A percentile compares a stretch with the other conserved stretches of the same genome.
phyloP scores from a whole-genome alignment of 2,888 invertebrate genomes.

The Polietes domitor region DNA sequence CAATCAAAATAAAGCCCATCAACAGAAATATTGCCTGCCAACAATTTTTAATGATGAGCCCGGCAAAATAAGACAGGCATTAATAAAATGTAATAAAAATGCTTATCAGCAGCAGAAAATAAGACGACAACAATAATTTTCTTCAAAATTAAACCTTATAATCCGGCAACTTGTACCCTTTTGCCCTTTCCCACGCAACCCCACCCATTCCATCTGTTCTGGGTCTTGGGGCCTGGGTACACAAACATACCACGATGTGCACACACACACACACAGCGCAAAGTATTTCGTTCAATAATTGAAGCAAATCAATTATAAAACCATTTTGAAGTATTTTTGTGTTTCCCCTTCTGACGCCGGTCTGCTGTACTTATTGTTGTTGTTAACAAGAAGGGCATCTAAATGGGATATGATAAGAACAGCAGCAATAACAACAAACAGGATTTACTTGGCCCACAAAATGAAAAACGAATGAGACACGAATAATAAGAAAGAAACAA shows the following conservation, averaged over 20 bases:
- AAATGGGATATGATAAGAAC: background rate
- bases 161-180: slow-evolving; percentile 36
- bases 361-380: background rate
- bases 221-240: background rate
- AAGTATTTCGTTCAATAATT: slow-evolving; percentile 46
- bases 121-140: slow-evolving; percentile 23
- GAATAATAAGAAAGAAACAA: background rate
- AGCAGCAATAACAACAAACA: slow-evolving; percentile 5
- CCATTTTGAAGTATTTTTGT: slow-evolving; percentile 35
- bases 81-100: slow-evolving; percentile 50
- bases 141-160: slow-evolving; percentile 40
- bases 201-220: background rate
- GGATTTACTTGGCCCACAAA: slow-evolving; percentile 17
- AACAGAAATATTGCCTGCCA: slow-evolving; percentile 26
- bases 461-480: background rate
- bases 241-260: background rate
- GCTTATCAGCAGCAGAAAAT: slow-evolving; percentile 24
- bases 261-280: slow-evolving; percentile 10
- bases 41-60: slow-evolving; percentile 37
- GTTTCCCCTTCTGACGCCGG: background rate
- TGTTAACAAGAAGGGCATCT: slow-evolving; percentile 23
- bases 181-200: background rate
- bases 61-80: slow-evolving; percentile 16
- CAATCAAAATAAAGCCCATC: slow-evolving; percentile 14
- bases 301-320: slow-evolving; percentile 60